Percentiles rank a stretch among this genome's conserved stretches.
Evolutionary conservation across 92 coral and sea anemone species (phyloP).

Genomic region (Zoanthus sociatus): DNA sequence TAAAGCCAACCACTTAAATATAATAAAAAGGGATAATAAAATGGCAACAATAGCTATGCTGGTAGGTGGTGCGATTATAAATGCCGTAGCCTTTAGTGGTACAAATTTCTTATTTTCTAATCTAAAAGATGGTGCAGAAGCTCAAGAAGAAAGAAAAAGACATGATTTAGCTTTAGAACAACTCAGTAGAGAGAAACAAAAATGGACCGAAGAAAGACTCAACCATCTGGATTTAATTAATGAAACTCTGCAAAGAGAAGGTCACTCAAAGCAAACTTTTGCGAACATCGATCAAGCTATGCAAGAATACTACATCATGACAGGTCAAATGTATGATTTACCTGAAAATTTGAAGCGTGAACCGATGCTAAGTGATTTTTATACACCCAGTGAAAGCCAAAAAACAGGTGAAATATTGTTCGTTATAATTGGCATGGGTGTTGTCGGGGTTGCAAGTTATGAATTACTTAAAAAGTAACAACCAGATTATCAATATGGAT

Average conservation of each 20-base stretch:
- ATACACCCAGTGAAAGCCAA: conserved; percentile 23
- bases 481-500: not conserved
- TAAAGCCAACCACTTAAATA: not conserved
- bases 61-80: conserved; percentile 36
- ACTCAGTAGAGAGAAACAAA: conserved; percentile 8
- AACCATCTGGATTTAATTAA: conserved; percentile 24
- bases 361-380: conserved; percentile 34
- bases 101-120: conserved; percentile 31
- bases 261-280: conserved; percentile 18
- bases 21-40: conserved; percentile 8
- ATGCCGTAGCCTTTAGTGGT: conserved; percentile 25
- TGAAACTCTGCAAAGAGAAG: conserved; percentile 31
- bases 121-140: conserved; percentile 13
- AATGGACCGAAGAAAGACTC: conserved; percentile 40
- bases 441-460: conserved; percentile 17
- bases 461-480: conserved; percentile 27
- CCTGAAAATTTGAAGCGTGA: conserved; percentile 32
- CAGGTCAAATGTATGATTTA: conserved; percentile 1
- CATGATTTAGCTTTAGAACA: conserved; percentile 32
- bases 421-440: conserved; percentile 10
- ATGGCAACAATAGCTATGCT: conserved; percentile 39
- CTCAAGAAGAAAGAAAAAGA: conserved; percentile 27
- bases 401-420: not conserved
- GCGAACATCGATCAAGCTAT: conserved; percentile 23
- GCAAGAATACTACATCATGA: conserved; percentile 25